phyloP scores from a whole-genome alignment of 2,888 invertebrate genomes.

The Leptinotarsa peninsularis region DNA sequence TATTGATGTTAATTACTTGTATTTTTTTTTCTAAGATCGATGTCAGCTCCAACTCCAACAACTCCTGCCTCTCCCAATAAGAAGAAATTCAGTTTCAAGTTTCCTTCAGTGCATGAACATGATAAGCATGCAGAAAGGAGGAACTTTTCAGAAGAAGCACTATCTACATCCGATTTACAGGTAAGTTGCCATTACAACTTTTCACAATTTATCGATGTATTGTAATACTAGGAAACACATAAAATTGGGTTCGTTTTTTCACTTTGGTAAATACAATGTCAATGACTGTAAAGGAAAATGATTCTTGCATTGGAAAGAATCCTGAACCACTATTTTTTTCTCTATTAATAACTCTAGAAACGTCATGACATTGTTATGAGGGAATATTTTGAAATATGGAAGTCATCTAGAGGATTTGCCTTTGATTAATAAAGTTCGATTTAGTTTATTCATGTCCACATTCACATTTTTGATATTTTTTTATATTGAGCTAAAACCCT shows the following conservation, averaged over 20 bases:
- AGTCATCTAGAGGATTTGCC: too few relatives aligned
- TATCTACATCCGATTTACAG: constrained; percentile 88
- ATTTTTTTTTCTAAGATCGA: constrained; percentile 49
- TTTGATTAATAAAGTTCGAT: too few relatives aligned
- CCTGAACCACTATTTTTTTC: too few relatives aligned
- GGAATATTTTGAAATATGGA: too few relatives aligned
- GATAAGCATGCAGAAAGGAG: constrained; percentile 74
- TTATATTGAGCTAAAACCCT: too few relatives aligned
- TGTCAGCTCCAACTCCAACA: constrained; percentile 67
- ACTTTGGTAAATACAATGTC: background rate
- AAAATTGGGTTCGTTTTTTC: background rate
- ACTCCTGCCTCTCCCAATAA: constrained; percentile 76
- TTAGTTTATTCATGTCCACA: too few relatives aligned
- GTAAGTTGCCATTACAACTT: constrained; percentile 67
- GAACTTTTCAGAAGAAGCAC: constrained; percentile 91
- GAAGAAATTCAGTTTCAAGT: constrained; percentile 84
- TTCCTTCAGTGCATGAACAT: constrained; percentile 71
- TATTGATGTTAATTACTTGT: too few relatives aligned
- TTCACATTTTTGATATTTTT: too few relatives aligned
- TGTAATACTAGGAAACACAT: background rate
- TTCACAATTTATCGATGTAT: background rate
- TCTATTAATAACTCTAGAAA: too few relatives aligned
- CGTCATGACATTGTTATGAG: too few relatives aligned
- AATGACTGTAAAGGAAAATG: too few relatives aligned
- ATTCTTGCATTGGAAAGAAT: too few relatives aligned